Percentiles rank a stretch among this genome's conserved stretches.
Conservation (phyloP, 2,797 vertebrate genomes). For the Arctocebus calabarensis region DNA sequence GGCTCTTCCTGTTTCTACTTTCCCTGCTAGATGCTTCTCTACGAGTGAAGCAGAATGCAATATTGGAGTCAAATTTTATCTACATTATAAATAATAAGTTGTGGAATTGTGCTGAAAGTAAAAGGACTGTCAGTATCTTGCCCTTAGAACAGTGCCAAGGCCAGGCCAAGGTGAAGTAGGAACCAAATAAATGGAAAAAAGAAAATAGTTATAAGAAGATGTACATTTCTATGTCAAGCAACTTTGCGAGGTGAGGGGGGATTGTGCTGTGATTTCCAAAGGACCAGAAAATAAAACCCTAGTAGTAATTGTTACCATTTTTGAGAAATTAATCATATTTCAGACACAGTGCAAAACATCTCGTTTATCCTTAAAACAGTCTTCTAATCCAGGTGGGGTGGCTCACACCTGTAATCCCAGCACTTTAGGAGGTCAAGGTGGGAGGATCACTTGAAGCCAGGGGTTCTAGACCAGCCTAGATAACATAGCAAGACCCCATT, state of each 20-base stretch:
- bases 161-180: neutral
- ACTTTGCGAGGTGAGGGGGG: neutral
- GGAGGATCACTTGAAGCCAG: neutral
- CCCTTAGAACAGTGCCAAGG: neutral
- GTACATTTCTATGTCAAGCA: neutral
- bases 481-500: neutral
- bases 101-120: neutral
- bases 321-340: neutral
- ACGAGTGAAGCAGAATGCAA: neutral
- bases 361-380: neutral
- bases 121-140: neutral
- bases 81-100: constrained; percentile 5
- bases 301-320: neutral
- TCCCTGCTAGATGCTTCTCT: neutral
- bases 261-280: neutral
- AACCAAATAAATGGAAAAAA: neutral
- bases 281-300: neutral
- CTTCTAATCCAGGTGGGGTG: neutral
- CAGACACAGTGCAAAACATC: neutral
- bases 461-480: neutral
- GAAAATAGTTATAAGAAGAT: neutral
- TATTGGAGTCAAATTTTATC: neutral
- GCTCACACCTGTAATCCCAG: neutral
- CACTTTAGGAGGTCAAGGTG: neutral
- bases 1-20: constrained; percentile 44